phyloP scores from a whole-genome alignment of 2,888 invertebrate species.

The Tipula lateralis region DNA sequence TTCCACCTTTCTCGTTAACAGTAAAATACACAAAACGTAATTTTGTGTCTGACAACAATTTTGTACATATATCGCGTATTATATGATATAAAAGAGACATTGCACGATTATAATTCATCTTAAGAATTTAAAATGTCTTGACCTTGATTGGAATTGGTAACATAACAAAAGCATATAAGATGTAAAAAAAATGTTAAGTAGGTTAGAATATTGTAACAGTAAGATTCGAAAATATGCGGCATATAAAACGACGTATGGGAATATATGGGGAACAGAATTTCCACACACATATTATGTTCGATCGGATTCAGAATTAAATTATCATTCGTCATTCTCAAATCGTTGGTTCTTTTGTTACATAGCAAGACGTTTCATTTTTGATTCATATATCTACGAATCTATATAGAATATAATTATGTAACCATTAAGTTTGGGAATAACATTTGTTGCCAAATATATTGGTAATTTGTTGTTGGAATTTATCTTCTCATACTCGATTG shows the following conservation, averaged over 20 bases:
- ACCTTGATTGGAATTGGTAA: conserved; percentile 24
- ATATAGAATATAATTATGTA: too few relatives aligned
- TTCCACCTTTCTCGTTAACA: not conserved
- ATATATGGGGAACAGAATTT: not conserved
- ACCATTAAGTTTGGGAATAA: too few relatives aligned
- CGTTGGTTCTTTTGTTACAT: not conserved
- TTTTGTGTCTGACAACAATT: not conserved
- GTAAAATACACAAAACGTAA: not conserved
- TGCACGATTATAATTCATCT: not conserved
- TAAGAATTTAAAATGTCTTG: conserved; percentile 5
- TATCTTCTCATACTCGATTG: too few relatives aligned
- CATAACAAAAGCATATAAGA: not conserved
- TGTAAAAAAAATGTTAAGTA: not conserved
- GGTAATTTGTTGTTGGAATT: too few relatives aligned
- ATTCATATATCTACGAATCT: too few relatives aligned
- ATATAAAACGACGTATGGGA: not conserved
- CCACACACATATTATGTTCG: not conserved
- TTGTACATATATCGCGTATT: not conserved
- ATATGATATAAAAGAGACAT: not conserved
- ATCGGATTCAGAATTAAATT: not conserved
- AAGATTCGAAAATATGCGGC: not conserved
- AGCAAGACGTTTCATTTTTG: not conserved
- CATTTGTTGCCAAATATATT: too few relatives aligned
- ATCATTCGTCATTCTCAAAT: not conserved
- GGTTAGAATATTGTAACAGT: conserved; percentile 9